Conservation (phyloP, 2,888 invertebrate species). For the Gortyna flavago region DNA sequence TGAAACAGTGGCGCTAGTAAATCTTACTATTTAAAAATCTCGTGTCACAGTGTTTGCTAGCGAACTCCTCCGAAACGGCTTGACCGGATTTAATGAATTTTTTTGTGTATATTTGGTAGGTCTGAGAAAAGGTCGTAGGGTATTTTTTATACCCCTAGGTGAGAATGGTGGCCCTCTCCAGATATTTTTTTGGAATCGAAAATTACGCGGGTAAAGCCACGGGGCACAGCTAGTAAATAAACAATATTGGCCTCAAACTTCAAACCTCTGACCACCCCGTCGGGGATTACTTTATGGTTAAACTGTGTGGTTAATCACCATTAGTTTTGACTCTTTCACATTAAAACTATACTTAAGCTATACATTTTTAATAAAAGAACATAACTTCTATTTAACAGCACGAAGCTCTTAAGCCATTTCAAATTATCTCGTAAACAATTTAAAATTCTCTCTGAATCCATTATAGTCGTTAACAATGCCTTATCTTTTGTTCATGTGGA, state of each 20-base stretch:
- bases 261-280: background rate
- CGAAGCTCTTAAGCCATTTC: slow-evolving; percentile 18
- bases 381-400: slow-evolving; percentile 4
- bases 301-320: background rate
- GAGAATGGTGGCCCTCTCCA: no score
- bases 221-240: no score
- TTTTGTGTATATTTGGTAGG: no score
- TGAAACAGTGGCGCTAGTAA: no score
- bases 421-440: slow-evolving; percentile 37
- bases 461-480: slow-evolving; percentile 25
- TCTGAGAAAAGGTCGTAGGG: no score
- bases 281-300: background rate
- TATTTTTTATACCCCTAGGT: no score
- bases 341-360: background rate
- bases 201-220: no score
- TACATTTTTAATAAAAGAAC: slow-evolving; percentile 8
- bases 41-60: no score
- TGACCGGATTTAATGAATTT: no score
- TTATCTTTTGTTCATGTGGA: slow-evolving; percentile 35
- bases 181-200: no score
- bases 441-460: slow-evolving; percentile 24
- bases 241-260: background rate
- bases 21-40: no score
- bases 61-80: no score
- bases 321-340: background rate